phyloP scores from a whole-genome alignment of 2,888 invertebrate species.

The Andrena flavipes region DNA sequence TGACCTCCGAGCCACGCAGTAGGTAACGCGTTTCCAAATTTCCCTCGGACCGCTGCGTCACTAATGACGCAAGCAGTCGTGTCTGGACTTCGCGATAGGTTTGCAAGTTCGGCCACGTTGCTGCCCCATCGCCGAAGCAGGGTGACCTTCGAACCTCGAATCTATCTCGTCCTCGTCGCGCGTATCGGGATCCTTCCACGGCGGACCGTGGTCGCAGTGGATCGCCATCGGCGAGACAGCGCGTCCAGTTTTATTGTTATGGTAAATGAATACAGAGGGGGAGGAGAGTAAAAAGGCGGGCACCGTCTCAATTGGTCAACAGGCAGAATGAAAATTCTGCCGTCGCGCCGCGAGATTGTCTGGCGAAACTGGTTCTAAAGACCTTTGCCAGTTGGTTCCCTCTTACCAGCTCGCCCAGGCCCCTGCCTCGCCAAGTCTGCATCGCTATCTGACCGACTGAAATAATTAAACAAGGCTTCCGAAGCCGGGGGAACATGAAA shows the following conservation, averaged over 20 bases:
- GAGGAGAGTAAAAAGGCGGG: constrained; percentile 23
- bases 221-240: constrained; percentile 1
- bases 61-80: neutral
- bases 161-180: neutral
- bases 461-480: neutral
- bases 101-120: neutral
- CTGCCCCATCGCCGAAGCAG: neutral
- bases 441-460: neutral
- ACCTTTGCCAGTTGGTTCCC: constrained; percentile 62
- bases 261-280: constrained; percentile 28
- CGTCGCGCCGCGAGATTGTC: constrained; percentile 52
- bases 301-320: constrained; percentile 61
- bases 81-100: neutral
- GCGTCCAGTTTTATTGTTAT: constrained; percentile 30
- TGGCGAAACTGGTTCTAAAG: constrained; percentile 73
- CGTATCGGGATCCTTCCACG: neutral
- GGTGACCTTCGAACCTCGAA: constrained; percentile 4
- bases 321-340: constrained; percentile 65
- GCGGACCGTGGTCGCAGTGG: neutral
- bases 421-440: neutral
- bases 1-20: neutral
- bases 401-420: constrained; percentile 36
- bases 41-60: neutral
- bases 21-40: neutral
- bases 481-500: neutral